Evolutionary conservation across 2,888 invertebrate species (phyloP).

Genomic region (Cerastis leucographa): DNA sequence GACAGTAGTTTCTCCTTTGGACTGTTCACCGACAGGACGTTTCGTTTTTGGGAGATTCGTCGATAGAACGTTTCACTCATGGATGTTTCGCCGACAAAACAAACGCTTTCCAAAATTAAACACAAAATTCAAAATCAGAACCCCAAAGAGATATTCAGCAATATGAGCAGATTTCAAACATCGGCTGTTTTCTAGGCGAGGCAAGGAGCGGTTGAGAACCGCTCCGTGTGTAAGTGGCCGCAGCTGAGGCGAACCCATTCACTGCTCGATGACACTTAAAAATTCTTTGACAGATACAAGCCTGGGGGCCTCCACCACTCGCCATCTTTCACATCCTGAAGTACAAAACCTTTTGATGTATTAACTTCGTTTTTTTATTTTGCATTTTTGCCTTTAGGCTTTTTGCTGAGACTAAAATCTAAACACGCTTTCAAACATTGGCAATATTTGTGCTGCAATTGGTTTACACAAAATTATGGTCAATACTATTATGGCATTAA

Average conservation of each 20-base stretch:
- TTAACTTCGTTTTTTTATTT: slow-evolving; percentile 54
- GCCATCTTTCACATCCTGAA: slow-evolving; percentile 67
- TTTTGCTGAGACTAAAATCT: slow-evolving; percentile 12
- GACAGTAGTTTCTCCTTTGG: too few relatives aligned
- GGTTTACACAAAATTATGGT: background rate
- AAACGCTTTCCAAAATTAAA: background rate
- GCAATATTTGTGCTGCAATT: background rate
- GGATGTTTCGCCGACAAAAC: too few relatives aligned
- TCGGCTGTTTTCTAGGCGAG: slow-evolving; percentile 67
- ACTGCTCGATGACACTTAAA: slow-evolving; percentile 85
- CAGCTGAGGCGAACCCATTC: slow-evolving; percentile 77
- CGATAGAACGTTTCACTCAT: too few relatives aligned
- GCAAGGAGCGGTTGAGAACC: slow-evolving; percentile 75
- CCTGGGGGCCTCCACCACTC: slow-evolving; percentile 57
- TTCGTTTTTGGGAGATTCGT: too few relatives aligned
- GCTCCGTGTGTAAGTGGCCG: slow-evolving; percentile 87
- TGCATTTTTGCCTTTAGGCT: slow-evolving; percentile 9
- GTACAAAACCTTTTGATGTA: slow-evolving; percentile 67
- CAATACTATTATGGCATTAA: background rate
- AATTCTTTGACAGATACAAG: slow-evolving; percentile 86
- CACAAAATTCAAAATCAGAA: slow-evolving; percentile 51
- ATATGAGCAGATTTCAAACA: slow-evolving; percentile 68
- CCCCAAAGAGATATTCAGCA: slow-evolving; percentile 62
- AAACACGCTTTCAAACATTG: background rate
- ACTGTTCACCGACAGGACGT: too few relatives aligned